Percentiles rank a stretch among this genome's conserved stretches.
phyloP scores from a whole-genome alignment of 2,113 vertebrate species.

The zebrafish (Danio rerio) region GRCz12tu NC_133193.1:50861501-50862000 shows the following conservation, averaged over 20 bases:
- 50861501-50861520: conserved; percentile 32
- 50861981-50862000: too few relatives aligned
- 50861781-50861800: conserved; percentile 36
- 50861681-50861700: conserved; percentile 53
- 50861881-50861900: background rate
- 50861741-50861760: conserved; percentile 36
- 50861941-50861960: too few relatives aligned
- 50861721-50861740: conserved; percentile 66
- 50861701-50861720: conserved; percentile 67
- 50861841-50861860: conserved; percentile 55
- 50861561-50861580: background rate
- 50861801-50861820: conserved; percentile 41
- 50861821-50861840: conserved; percentile 55
- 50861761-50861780: conserved; percentile 44
- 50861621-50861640: conserved; percentile 12
- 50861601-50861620: conserved; percentile 51
- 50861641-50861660: too few relatives aligned
- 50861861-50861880: conserved; percentile 2
- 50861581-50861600: conserved; percentile 26
- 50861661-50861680: conserved; percentile 10
- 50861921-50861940: too few relatives aligned
- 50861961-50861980: too few relatives aligned
- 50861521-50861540: too few relatives aligned
- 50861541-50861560: too few relatives aligned
- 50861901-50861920: background rate